phyloP scores from a whole-genome alignment of 2,797 vertebrate genomes.

The Notolepis coatsorum region DNA sequence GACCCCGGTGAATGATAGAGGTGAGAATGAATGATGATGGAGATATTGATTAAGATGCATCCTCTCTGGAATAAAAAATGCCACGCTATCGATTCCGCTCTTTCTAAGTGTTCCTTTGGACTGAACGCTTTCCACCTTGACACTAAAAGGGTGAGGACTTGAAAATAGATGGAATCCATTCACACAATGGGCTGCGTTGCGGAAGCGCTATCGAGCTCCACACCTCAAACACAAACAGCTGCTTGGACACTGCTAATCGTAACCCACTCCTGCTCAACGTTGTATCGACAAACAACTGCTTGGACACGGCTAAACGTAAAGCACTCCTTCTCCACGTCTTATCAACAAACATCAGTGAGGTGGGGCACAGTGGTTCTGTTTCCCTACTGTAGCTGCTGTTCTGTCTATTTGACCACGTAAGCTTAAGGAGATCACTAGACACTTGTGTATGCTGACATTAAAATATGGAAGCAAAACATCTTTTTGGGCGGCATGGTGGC shows the following conservation, averaged over 20 bases:
- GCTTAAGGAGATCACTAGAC: conserved; percentile 30
- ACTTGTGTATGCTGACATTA: no score
- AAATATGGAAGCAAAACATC: no score
- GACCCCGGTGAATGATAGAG: conserved; percentile 36
- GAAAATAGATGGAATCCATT: conserved; percentile 65
- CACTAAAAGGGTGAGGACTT: conserved; percentile 54
- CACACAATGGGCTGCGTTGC: conserved; percentile 24
- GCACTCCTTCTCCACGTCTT: conserved; percentile 46
- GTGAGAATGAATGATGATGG: conserved; percentile 52
- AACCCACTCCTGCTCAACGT: conserved; percentile 52
- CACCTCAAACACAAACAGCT: conserved; percentile 65
- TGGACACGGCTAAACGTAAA: conserved; percentile 65
- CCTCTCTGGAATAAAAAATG: conserved; percentile 64
- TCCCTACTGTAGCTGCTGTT: conserved; percentile 24
- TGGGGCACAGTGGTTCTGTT: conserved; percentile 27
- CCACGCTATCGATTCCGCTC: conserved; percentile 63
- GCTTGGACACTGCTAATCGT: conserved; percentile 64
- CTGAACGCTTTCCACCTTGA: conserved; percentile 61
- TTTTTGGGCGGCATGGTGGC: no score
- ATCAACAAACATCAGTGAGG: conserved; percentile 59
- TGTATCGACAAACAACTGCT: conserved; percentile 62
- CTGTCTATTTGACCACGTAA: conserved; percentile 40
- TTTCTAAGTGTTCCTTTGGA: conserved; percentile 63
- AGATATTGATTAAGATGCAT: conserved; percentile 62
- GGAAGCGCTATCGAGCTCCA: conserved; percentile 55